phyloP scores from a whole-genome alignment of 2,113 vertebrate species.

The Callipepla californica region DNA sequence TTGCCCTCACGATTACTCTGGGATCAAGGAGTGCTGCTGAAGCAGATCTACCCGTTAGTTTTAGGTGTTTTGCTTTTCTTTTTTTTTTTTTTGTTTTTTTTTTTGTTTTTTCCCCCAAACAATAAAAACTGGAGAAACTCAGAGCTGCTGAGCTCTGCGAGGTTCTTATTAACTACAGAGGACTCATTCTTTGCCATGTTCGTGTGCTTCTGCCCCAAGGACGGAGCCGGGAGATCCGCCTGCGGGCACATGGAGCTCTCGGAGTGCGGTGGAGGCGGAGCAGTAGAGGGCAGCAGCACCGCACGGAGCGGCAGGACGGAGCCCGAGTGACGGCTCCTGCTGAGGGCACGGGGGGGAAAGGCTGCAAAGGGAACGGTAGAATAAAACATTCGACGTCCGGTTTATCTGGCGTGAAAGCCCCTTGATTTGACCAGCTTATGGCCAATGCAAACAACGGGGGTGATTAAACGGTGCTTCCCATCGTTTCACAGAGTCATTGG shows the following conservation, averaged over 20 bases:
- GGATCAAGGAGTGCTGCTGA: background rate
- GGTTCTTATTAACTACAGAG: background rate
- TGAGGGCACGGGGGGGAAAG: background rate
- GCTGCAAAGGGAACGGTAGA: background rate
- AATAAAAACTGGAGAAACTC: background rate
- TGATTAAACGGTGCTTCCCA: background rate
- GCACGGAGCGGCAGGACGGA: background rate
- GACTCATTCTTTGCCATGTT: background rate
- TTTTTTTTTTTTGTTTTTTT: background rate
- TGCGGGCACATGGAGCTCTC: background rate
- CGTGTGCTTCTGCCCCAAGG: background rate
- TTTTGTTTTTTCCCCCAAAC: rapidly evolving
- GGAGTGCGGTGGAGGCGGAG: rapidly evolving
- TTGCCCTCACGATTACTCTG: background rate
- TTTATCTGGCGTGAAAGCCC: background rate
- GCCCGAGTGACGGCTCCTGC: rapidly evolving
- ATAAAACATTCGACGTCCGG: background rate
- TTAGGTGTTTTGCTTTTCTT: no score
- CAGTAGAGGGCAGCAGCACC: conserved; percentile 63
- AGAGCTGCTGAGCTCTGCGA: background rate
- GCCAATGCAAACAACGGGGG: rapidly evolving
- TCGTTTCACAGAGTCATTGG: no score
- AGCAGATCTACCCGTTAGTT: background rate
- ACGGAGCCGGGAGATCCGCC: background rate
- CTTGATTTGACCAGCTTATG: background rate